Evolutionary conservation across 2,888 invertebrate species (phyloP), one percentile per base, ranked within the genome.

Genomic region (Epinotia ramella): DNA sequence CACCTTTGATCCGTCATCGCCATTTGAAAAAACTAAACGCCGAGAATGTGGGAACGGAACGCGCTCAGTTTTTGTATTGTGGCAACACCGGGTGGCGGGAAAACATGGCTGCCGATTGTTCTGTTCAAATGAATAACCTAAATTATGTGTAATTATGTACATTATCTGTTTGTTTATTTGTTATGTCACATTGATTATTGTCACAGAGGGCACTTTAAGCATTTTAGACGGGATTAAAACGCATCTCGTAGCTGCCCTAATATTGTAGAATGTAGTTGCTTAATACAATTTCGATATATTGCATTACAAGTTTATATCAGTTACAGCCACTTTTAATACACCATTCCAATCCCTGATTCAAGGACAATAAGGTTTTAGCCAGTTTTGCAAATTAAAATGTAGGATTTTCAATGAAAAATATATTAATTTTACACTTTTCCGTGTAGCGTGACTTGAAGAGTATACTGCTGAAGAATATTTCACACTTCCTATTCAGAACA

Each of bases 1-100:
- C 73, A 77, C 80, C 88, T 89, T 90, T 89, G 89, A 89, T 90
- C 89, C 81, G 74, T 74, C 81, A 81, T 78, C 83, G 79, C 78
- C 24, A 80, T 77, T 80, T 82, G 86, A 83, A 87, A 84, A 72
- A 78, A 77, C 83, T 78, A 77, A 82, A 82, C 74, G 78, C 71
- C 73, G 80, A 80, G 83, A 82, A 81, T 81, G 80, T 78, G 59
- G 60, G 59, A 69, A 76, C 76, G 18, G n/a, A 24, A 33, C 62
- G 73, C 57, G 46, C 11, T n/a, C 9, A 24, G 3, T 53, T 67
- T 75, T 74, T 75, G 64, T 66, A 40, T 18, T 40, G 59, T 40
- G 24, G 74, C 65, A 73, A 69, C 73, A 64, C 62, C 20, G 62
- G 62, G 40, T 24, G 56, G 64, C 20, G 72, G 49, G 16, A 60